Evolutionary conservation across 2,888 invertebrate species (phyloP), one percentile per base, ranked within the genome.

Genomic region (Entomobrya multifasciata): DNA sequence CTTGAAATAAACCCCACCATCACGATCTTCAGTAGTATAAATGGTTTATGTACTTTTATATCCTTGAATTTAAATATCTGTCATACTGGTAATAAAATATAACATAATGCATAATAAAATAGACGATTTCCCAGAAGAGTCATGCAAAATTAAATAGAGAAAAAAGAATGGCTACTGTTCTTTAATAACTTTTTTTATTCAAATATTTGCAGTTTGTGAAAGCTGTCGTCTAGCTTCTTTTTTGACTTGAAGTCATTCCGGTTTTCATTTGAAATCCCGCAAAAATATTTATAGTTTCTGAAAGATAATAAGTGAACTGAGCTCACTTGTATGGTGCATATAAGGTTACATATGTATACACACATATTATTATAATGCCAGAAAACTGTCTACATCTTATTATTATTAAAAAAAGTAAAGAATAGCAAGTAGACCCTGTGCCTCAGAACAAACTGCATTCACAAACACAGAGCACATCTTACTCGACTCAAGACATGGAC

Each of bases 191-290:
- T 74, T 52, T 74, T 74, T 52, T 52, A 49, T 65, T 77, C 20
- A 30, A 70, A 60, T 60, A 79, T 85, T 79, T 74, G 79, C 52
- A 79, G 72, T 57, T 85, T 85, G 79, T 79, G 85, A 52, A 62
- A 85, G 79, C 85, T 85, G 79, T 72, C 78, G 72, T 65, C 65
- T 36, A 4, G 36, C 8, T 62, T 25, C 76, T 62, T 67, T 83
- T 67, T 83, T 83, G 65, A 85, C 85, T 84, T 78, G 84, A 84
- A 78, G 78, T 70, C 30, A 84, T 84, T 84, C 84, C 85, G 85
- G 85, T 85, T 85, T 85, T 78, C 67, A 65, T 57, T 57, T 84
- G 84, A 78, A 84, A 70, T 77, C 67, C 77, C 67, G 77, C 65
- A 67, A 65, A 77, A 78, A 84, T 62, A 78, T 78, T 60, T 78